phyloP scores from a whole-genome alignment of 2,113 vertebrate genomes.

The Pipa parva region DNA sequence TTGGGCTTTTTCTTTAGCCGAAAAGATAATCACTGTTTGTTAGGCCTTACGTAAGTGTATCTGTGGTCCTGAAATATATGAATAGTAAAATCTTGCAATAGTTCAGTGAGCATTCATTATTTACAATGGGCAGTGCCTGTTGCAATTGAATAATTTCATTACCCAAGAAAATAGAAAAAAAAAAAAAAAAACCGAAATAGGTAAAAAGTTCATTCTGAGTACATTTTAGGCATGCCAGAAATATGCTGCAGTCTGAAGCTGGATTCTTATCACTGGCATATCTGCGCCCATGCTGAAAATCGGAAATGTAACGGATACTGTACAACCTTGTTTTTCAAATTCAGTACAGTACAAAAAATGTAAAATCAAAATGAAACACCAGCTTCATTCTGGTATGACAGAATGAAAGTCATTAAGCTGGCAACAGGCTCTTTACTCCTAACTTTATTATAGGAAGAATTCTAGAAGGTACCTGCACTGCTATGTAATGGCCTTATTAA shows the following conservation, averaged over 20 bases:
- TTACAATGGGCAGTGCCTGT: constrained; percentile 67
- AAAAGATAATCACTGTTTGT: constrained; percentile 88
- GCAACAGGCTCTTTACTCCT: constrained; percentile 8
- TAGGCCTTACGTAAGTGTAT: constrained; percentile 77
- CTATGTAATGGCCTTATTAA: constrained; percentile 4
- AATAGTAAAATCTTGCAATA: constrained; percentile 71
- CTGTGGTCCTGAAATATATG: constrained; percentile 69
- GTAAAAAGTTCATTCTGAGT: constrained; percentile 67
- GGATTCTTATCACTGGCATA: constrained; percentile 19
- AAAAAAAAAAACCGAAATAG: constrained; percentile 55
- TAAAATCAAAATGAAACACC: constrained; percentile 41
- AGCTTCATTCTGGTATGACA: background rate
- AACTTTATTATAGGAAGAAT: constrained; percentile 29
- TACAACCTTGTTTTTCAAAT: constrained; percentile 39
- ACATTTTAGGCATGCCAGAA: constrained; percentile 60
- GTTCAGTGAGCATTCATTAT: constrained; percentile 73
- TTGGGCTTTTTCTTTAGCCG: constrained; percentile 86
- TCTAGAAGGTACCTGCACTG: constrained; percentile 12
- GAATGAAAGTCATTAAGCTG: constrained; percentile 2
- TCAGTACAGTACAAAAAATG: background rate
- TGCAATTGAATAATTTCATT: constrained; percentile 70
- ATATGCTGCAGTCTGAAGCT: constrained; percentile 6
- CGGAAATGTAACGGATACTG: constrained; percentile 1
- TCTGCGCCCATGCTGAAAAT: background rate
- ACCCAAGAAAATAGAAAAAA: constrained; percentile 57